A percentile compares a stretch with the other conserved stretches of the same genome.
These are phyloP conservation scores for Thalassaphorura encarpata DNA, from an alignment of 1,140 invertebrate genomes.

Conservation along the genomic window DNA sequence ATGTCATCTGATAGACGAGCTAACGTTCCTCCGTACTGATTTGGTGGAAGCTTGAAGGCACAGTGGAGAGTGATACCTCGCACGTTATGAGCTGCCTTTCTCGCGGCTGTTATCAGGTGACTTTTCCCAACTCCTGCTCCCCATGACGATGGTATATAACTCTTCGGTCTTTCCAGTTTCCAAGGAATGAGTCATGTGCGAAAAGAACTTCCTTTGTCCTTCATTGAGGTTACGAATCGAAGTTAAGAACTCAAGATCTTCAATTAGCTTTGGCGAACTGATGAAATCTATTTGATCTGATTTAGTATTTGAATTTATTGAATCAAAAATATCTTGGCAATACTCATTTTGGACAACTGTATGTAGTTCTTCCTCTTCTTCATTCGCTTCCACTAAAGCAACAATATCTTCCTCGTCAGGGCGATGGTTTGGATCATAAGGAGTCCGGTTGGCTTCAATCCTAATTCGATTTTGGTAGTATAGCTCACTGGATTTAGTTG, in stretches of 20 bases:
- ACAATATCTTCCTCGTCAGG: not conserved
- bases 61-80: slow-evolving; percentile 36
- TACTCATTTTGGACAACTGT: not conserved
- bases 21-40: slow-evolving; percentile 15
- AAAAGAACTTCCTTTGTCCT: too few species aligned
- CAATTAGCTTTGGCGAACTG: too few species aligned
- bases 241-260: too few species aligned
- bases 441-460: not conserved
- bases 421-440: not conserved
- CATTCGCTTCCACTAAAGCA: not conserved
- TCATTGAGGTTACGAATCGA: too few species aligned
- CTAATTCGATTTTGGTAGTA: not conserved
- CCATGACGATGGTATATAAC: slow-evolving; percentile 6
- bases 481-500: not conserved
- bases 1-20: slow-evolving; percentile 24
- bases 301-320: too few species aligned
- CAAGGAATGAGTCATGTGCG: too few species aligned
- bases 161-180: too few species aligned
- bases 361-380: not conserved
- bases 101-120: not conserved
- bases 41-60: slow-evolving; percentile 35
- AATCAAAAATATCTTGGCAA: too few species aligned
- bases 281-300: too few species aligned
- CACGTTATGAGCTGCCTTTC: slow-evolving; percentile 35
- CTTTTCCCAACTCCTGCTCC: slow-evolving; percentile 23